Base-by-base conservation (phyloP, 2,113 vertebrate genomes). In the pig (Sus scrofa) region DNA sequence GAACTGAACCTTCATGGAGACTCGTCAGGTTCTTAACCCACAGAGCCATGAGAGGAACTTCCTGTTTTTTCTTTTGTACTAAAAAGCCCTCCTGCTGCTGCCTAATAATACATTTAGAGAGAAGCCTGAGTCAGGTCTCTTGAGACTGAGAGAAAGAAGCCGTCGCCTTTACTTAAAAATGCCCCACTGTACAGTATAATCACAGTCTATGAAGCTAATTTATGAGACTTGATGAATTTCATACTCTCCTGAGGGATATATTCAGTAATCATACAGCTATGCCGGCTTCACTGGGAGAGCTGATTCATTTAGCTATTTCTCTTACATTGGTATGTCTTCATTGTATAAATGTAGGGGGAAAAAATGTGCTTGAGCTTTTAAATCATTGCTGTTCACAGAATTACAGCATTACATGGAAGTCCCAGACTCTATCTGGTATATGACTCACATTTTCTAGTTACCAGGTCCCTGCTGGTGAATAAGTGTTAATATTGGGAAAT, bases 161-260 rank as follows among this genome's bases (percentile, higher is more conserved):
- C 39, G 94, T 79, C 94, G 91, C 12, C 92, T 93, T 92, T 92
- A 96, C 78, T 97, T 95, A 98, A 54, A 98, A n/a, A 16, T 97
- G 68, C 44, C 75, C 96, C 58, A 90, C 37, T 97, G n/a, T 39
- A 88, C 3, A 50, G 24, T 78, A 75, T 96, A 98, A 98, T 98
- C 93, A 97, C 30, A 94, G 34, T 83, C 58, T 63, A 89, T 68
- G 86, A 89, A 98, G 74, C 92, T 97, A 94, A 98, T 94, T 98
- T 93, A 50, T 52, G 93, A 98, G 96, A 96, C 81, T 67, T 63
- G 78, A 98, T 98, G 98, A 96, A 98, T 97, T 98, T 96, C 84
- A 92, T 81, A 95, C 78, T 56, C 68, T 98, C 97, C 30, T 0
- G 4, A 97, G 95, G 96, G 58, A 44, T 75, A 67, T 30, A 62